Evolutionary conservation across 2,888 invertebrate genomes (phyloP), one percentile per base, ranked within the genome.

Genomic region (Drosophila subsilvestris): DNA sequence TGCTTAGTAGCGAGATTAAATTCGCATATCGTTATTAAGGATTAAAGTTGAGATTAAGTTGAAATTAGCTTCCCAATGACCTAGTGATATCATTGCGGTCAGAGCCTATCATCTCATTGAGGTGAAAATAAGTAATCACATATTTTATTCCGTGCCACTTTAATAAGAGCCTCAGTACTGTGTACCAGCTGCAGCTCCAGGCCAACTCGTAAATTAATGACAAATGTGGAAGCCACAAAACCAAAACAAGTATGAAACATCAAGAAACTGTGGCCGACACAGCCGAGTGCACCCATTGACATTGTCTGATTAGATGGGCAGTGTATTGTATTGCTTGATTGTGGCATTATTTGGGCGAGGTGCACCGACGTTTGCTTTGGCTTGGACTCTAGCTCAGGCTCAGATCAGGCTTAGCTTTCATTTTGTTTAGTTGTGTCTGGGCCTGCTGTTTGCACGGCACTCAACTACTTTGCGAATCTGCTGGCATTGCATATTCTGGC

Each of bases 281-380:
- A 59, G 63, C 69, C n/a, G 37, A 72, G 57, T 72, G 77, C 75
- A 67, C 58, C 20, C 48, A 27, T 44, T 77, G 77, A 77, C 68
- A 65, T 58, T 74, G 78, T 65, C 70, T 84, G 79, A 84, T 81
- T 81, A 68, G 66, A 77, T 79, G 65, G 65, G 29, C 25, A 75
- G 66, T 68, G 68, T 63, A 79, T 60, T 56, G 50, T 37, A n/a
- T 20, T 32, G 66, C 17, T 27, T 50, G 57, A 66, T 65, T 65
- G 49, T 20, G 32, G 8, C 43, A 43, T 49, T 65, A 66, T 45
- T 65, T 67, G 66, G 66, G 45, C 44, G 56, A 48, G 37, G 49
- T 45, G n/a, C 42, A 42, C 43, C 54, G 20, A n/a, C n/a, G n/a
- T n/a, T 73, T 59, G 45, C 55, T 27, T 65, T 51, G 62, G 37